Evolutionary conservation across 2,888 invertebrate species (phyloP).

Genomic region (Salpingus planirostris): DNA sequence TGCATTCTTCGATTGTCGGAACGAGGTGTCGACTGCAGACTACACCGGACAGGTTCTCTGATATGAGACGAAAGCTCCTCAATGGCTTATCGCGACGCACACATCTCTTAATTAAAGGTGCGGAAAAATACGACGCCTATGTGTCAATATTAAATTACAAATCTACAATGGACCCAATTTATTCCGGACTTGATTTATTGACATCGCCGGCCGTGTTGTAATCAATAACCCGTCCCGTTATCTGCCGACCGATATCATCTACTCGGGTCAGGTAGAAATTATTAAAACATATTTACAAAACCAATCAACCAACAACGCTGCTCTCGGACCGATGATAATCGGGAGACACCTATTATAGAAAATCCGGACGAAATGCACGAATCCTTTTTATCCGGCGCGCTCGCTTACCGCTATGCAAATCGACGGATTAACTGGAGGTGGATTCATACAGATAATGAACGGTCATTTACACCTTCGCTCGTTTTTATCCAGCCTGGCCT

Average conservation of each 20-base stretch:
- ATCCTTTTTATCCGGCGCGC: too few species aligned
- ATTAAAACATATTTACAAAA: too few species aligned
- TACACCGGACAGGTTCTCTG: background rate
- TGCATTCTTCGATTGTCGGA: constrained; percentile 38
- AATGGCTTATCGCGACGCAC: constrained; percentile 23
- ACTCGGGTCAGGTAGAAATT: too few species aligned
- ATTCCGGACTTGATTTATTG: constrained; percentile 12
- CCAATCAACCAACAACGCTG: too few species aligned
- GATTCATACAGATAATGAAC: constrained; percentile 6
- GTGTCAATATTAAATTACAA: constrained; percentile 28
- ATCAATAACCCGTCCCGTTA: constrained; percentile 12
- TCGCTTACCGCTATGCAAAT: too few species aligned
- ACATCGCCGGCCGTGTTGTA: constrained; percentile 15
- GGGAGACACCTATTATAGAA: too few species aligned
- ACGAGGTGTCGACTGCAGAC: background rate
- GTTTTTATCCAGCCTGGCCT: too few species aligned
- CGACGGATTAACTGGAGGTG: background rate
- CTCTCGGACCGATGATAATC: too few species aligned
- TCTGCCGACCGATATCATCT: constrained; percentile 5
- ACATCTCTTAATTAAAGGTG: constrained; percentile 28
- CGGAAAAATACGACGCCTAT: constrained; percentile 17
- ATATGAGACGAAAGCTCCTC: constrained; percentile 3
- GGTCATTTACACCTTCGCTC: too few species aligned
- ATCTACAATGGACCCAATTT: constrained; percentile 18
- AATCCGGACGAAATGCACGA: too few species aligned